Evolutionary conservation across 2,888 invertebrate genomes (phyloP).

Genomic region (Netelia melanura): DNA sequence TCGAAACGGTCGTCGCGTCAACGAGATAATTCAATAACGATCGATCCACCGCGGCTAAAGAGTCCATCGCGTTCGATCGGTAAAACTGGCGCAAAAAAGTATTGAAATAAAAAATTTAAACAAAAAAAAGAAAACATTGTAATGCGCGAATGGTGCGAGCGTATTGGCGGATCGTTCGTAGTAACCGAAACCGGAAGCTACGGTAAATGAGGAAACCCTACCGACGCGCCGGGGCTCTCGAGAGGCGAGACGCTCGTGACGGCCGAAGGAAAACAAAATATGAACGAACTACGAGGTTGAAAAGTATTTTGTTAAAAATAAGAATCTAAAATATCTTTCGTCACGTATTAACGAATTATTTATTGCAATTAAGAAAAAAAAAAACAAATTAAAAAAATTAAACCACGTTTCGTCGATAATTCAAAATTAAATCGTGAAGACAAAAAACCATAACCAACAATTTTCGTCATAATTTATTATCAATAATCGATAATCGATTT

Average conservation of each 20-base stretch:
- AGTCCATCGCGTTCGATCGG: conserved; percentile 25
- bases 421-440: too few species aligned
- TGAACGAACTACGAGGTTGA: too few species aligned
- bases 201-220: conserved; percentile 74
- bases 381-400: too few species aligned
- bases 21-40: conserved; percentile 79
- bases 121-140: not conserved
- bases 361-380: too few species aligned
- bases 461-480: too few species aligned
- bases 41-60: conserved; percentile 69
- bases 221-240: conserved; percentile 5
- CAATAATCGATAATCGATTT: too few species aligned
- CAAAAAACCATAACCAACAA: too few species aligned
- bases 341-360: too few species aligned
- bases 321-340: too few species aligned
- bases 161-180: conserved; percentile 9
- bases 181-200: conserved; percentile 77
- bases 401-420: too few species aligned
- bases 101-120: not conserved
- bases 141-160: not conserved
- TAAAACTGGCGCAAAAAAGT: not conserved
- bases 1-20: conserved; percentile 64
- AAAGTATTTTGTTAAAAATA: too few species aligned
- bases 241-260: not conserved
- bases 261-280: not conserved